phyloP scores from a whole-genome alignment of 2,113 vertebrate species.

The Macquaria australasica region DNA sequence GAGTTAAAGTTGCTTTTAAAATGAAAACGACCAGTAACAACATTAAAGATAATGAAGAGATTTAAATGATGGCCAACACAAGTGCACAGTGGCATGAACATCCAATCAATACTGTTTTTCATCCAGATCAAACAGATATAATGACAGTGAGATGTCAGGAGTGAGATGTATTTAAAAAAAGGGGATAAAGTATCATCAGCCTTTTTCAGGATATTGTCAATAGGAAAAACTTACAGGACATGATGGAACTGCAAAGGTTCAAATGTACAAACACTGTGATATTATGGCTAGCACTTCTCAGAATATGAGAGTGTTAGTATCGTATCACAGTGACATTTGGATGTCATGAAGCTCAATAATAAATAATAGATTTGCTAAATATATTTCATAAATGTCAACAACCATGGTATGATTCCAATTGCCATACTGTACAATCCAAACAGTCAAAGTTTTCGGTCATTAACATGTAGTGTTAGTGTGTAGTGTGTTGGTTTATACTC shows the following conservation, averaged over 20 bases:
- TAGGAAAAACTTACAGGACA: not conserved
- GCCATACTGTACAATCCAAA: not conserved
- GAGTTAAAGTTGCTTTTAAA: not conserved
- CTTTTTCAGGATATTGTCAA: not conserved
- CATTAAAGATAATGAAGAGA: not conserved
- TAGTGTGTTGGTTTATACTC: not conserved
- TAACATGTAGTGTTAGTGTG: not conserved
- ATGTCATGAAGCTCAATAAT: not conserved
- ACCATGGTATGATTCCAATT: no score
- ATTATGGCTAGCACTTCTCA: not conserved
- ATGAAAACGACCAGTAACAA: not conserved
- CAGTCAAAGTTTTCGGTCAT: not conserved
- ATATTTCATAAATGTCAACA: constrained; percentile 11
- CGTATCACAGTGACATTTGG: not conserved
- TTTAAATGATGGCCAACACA: not conserved
- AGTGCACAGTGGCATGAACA: not conserved
- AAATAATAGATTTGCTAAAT: constrained; percentile 3
- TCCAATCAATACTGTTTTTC: not conserved
- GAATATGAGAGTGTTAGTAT: not conserved
- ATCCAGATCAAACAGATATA: not conserved
- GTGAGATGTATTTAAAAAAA: not conserved
- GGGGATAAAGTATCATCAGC: not conserved
- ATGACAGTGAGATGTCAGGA: not conserved
- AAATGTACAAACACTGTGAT: not conserved
- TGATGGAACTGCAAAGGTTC: not conserved